Percentiles rank a stretch among this genome's conserved stretches.
These are phyloP conservation scores for Diarsia mendica DNA, from an alignment of 2,888 invertebrate species.

Conservation along the genomic window DNA sequence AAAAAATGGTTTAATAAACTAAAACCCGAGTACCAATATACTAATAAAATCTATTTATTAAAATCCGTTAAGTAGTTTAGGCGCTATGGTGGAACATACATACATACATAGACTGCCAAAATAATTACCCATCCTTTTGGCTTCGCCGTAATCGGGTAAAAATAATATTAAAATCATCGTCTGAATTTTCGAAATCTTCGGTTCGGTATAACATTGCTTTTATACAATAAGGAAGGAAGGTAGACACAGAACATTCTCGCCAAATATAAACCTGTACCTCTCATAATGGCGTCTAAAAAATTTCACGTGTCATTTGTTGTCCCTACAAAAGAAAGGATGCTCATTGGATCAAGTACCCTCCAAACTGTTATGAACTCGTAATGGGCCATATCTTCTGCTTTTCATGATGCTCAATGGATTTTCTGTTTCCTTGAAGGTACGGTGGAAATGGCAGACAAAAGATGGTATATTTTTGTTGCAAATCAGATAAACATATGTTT, in stretches of 20 bases:
- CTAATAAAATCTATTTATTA: too few species aligned
- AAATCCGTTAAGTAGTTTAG: too few species aligned
- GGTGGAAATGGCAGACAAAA: background rate
- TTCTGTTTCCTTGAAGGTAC: slow-evolving; percentile 3
- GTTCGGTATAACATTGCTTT: slow-evolving; percentile 11
- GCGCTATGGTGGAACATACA: too few species aligned
- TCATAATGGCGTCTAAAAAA: slow-evolving; percentile 22
- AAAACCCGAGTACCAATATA: too few species aligned
- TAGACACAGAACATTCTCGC: slow-evolving; percentile 13
- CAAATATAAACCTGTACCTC: slow-evolving; percentile 12
- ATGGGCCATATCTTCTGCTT: slow-evolving; percentile 20
- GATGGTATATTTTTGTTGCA: background rate
- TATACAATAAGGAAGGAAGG: background rate
- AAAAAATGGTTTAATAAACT: too few species aligned
- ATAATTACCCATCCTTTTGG: too few species aligned
- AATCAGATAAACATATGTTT: too few species aligned
- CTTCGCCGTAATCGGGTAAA: too few species aligned
- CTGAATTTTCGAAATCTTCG: background rate
- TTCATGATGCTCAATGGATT: slow-evolving; percentile 14
- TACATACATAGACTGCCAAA: too few species aligned
- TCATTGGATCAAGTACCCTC: slow-evolving; percentile 28
- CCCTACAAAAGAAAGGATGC: slow-evolving; percentile 21
- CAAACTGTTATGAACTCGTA: slow-evolving; percentile 17
- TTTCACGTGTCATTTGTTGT: slow-evolving; percentile 44
- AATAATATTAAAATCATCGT: slow-evolving; percentile 5